These are phyloP conservation scores for Lasioglossum albipes DNA, from an alignment of 1,140 invertebrate genomes.

Conservation along the genomic window DNA sequence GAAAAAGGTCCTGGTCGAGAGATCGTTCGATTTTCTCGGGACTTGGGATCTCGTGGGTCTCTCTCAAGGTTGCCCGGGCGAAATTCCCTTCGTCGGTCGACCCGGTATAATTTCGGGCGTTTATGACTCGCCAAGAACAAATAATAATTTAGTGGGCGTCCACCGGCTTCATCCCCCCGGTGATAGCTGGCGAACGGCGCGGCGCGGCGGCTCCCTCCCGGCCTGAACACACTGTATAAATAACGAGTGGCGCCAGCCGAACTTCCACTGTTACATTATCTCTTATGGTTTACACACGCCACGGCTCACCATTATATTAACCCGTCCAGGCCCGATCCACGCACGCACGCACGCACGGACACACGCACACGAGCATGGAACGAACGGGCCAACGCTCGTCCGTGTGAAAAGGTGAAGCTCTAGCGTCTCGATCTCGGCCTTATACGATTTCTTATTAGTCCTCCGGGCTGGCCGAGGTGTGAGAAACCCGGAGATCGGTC, in stretches of 20 bases:
- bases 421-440: slow-evolving; percentile 45
- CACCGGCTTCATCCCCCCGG: slow-evolving; percentile 56
- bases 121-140: slow-evolving; percentile 75
- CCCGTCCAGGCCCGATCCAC: slow-evolving; percentile 29
- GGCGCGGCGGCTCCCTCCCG: slow-evolving; percentile 12
- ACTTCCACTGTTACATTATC: slow-evolving; percentile 70
- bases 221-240: slow-evolving; percentile 66
- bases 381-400: neutral
- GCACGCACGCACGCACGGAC: slow-evolving; percentile 2
- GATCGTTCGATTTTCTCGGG: slow-evolving; percentile 15
- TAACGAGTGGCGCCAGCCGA: slow-evolving; percentile 75
- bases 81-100: slow-evolving; percentile 52
- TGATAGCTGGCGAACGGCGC: slow-evolving; percentile 31
- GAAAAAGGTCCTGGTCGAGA: no score
- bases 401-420: slow-evolving; percentile 37
- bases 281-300: slow-evolving; percentile 65
- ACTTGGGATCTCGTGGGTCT: slow-evolving; percentile 5
- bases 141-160: slow-evolving; percentile 78
- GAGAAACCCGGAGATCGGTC: slow-evolving; percentile 33
- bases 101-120: slow-evolving; percentile 74
- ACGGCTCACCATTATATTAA: slow-evolving; percentile 61
- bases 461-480: slow-evolving; percentile 37
- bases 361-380: neutral
- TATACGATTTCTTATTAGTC: slow-evolving; percentile 66
- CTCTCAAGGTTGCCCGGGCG: slow-evolving; percentile 35